These are phyloP conservation scores for Agrotis clavis DNA, from an alignment of 2,888 invertebrate species.

Conservation along the genomic window DNA sequence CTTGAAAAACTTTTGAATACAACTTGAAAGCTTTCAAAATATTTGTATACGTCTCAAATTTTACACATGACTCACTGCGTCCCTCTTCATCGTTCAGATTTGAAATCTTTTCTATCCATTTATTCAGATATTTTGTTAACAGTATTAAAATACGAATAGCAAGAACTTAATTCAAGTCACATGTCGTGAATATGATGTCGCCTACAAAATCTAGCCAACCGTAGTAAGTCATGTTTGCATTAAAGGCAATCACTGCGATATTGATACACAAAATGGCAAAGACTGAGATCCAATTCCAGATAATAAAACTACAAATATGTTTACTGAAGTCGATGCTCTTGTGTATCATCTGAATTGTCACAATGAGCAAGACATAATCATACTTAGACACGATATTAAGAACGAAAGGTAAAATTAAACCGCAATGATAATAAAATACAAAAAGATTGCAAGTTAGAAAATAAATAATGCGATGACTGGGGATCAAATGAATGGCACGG, in stretches of 20 bases:
- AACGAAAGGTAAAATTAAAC: too few relatives aligned
- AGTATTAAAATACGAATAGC: background rate
- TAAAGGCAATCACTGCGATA: background rate
- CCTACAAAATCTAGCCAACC: background rate
- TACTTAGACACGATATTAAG: background rate
- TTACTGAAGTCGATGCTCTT: background rate
- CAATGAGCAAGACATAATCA: conserved; percentile 2
- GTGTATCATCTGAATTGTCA: conserved; percentile 2
- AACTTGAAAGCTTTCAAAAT: background rate
- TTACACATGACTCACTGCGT: background rate
- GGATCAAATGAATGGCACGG: background rate
- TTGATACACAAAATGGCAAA: background rate
- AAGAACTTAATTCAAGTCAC: background rate
- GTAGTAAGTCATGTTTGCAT: too few relatives aligned
- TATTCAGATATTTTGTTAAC: conserved; percentile 1
- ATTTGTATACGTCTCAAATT: background rate
- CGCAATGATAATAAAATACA: background rate
- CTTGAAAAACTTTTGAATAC: background rate
- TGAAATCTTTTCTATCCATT: background rate
- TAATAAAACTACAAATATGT: background rate
- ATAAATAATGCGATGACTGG: too few relatives aligned
- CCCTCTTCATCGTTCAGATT: background rate
- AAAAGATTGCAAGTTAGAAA: background rate
- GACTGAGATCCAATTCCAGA: conserved; percentile 1
- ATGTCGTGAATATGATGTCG: background rate